Percentiles rank a stretch among this genome's conserved stretches.
phyloP scores from a whole-genome alignment of 2,888 invertebrate species.

The Hydraecia micacea region DNA sequence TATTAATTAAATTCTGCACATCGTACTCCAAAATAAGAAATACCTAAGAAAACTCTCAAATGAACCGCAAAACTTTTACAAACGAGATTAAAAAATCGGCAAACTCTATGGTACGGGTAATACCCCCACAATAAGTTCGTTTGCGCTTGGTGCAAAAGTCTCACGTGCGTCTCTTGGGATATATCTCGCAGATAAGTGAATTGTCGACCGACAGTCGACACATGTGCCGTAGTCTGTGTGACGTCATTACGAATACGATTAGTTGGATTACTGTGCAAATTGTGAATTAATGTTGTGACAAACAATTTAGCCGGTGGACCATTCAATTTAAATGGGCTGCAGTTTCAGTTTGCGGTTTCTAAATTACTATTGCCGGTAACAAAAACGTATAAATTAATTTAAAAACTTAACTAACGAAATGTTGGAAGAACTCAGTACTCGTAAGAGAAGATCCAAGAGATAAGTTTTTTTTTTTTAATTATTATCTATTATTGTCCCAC shows the following conservation, averaged over 20 bases:
- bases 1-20: background rate
- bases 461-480: background rate
- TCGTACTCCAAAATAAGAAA: conserved; percentile 5
- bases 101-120: conserved; percentile 49
- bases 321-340: conserved; percentile 35
- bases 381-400: background rate
- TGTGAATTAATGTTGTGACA: conserved; percentile 60
- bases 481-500: background rate
- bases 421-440: background rate
- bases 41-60: conserved; percentile 18
- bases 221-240: conserved; percentile 41
- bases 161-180: conserved; percentile 58
- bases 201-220: conserved; percentile 55
- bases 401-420: background rate
- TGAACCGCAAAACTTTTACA: conserved; percentile 18
- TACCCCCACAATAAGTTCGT: conserved; percentile 56
- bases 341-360: conserved; percentile 41
- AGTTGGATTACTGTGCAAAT: conserved; percentile 52
- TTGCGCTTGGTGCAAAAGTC: conserved; percentile 54
- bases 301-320: conserved; percentile 46
- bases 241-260: conserved; percentile 52
- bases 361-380: conserved; percentile 28
- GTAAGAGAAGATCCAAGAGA: background rate
- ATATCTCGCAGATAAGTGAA: conserved; percentile 55
- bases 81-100: conserved; percentile 46